These are phyloP conservation scores for Morphnarchus princeps DNA, from an alignment of 2,113 vertebrate species.

Conservation along the genomic window DNA sequence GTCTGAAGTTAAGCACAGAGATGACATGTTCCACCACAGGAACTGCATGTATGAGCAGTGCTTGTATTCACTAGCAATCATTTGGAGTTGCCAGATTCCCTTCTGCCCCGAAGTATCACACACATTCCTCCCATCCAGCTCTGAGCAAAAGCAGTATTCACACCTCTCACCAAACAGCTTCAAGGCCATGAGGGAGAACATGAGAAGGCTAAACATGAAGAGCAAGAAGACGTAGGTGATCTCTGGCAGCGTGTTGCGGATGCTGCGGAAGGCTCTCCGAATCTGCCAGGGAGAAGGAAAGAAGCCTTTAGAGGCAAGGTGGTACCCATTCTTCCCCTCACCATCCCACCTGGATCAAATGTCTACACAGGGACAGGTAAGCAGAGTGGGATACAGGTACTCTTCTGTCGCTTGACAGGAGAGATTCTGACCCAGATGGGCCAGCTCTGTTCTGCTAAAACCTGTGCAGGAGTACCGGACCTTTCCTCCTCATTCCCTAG, in stretches of 20 bases:
- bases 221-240: slow-evolving; percentile 88
- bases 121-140: not conserved
- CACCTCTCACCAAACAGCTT: slow-evolving; percentile 90
- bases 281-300: slow-evolving; percentile 72
- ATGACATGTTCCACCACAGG: not conserved
- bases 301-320: not conserved
- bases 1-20: not conserved
- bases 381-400: not conserved
- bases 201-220: slow-evolving; percentile 90
- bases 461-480: not conserved
- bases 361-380: not conserved
- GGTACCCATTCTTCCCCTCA: not conserved
- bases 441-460: not conserved
- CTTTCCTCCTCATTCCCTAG: not conserved
- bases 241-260: slow-evolving; percentile 88
- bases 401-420: not conserved
- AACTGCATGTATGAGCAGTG: not conserved
- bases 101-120: rapidly evolving
- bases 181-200: slow-evolving; percentile 93
- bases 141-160: not conserved
- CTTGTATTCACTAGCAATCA: not conserved
- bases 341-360: not conserved
- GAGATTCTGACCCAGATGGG: not conserved
- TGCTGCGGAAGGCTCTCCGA: slow-evolving; percentile 87
- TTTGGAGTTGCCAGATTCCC: not conserved